A percentile compares a stretch with the other conserved stretches of the same genome.
These are phyloP conservation scores for Smittia aterrima DNA, from an alignment of 2,888 invertebrate species.

Conservation along the genomic window DNA sequence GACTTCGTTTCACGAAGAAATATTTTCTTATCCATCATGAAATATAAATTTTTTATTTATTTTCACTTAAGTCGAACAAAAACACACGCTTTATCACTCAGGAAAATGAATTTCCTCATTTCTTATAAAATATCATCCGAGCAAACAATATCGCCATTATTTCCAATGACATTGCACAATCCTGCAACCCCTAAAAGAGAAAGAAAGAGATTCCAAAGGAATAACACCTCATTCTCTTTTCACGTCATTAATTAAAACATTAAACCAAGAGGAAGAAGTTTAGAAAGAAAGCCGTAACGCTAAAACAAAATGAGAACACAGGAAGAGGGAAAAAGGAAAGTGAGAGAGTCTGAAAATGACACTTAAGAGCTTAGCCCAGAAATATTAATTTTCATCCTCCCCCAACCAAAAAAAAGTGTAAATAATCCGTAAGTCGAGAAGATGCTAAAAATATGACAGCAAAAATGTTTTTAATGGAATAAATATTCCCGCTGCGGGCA, in stretches of 20 bases:
- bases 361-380: too few relatives aligned
- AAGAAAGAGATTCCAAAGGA: neutral
- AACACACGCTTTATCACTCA: neutral
- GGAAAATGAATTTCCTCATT: neutral
- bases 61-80: constrained; percentile 14
- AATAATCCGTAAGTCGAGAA: too few relatives aligned
- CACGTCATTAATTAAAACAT: constrained; percentile 17
- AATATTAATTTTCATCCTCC: too few relatives aligned
- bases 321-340: too few relatives aligned
- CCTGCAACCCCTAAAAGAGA: neutral
- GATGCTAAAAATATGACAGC: too few relatives aligned
- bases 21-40: too few relatives aligned
- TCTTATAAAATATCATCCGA: neutral
- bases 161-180: constrained; percentile 27
- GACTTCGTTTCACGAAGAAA: too few relatives aligned
- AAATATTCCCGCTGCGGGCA: too few relatives aligned
- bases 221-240: neutral
- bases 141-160: constrained; percentile 2
- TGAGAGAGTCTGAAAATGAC: too few relatives aligned
- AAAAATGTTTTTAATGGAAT: too few relatives aligned
- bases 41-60: neutral
- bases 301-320: neutral
- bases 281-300: too few relatives aligned
- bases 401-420: too few relatives aligned
- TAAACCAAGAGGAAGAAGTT: neutral